Conservation (phyloP, 2,888 invertebrate genomes). For the Monopis laevigella region DNA sequence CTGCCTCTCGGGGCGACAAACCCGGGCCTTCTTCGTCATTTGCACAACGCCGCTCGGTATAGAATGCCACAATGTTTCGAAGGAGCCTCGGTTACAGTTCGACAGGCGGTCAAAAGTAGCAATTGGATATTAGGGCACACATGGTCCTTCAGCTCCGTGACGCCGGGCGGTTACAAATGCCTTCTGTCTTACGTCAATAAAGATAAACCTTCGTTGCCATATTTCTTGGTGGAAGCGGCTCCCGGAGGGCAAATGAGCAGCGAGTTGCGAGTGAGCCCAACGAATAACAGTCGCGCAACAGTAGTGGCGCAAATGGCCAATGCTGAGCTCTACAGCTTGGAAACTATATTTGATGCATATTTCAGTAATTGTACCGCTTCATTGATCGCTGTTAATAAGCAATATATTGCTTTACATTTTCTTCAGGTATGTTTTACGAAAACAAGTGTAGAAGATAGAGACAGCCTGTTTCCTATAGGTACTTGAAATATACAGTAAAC, state of each 20-base stretch:
- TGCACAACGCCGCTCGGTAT: conserved; percentile 52
- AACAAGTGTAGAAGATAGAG: too few species aligned
- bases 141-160: conserved; percentile 53
- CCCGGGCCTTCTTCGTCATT: conserved; percentile 50
- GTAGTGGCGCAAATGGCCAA: conserved; percentile 51
- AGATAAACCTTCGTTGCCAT: conserved; percentile 37
- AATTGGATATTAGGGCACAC: conserved; percentile 55
- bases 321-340: conserved; percentile 47
- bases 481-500: too few species aligned
- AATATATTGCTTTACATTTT: conserved; percentile 55
- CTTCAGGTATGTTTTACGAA: conserved; percentile 37
- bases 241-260: conserved; percentile 58
- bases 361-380: conserved; percentile 46
- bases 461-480: too few species aligned
- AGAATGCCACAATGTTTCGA: conserved; percentile 58
- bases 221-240: conserved; percentile 57
- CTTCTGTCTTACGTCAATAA: conserved; percentile 47
- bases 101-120: conserved; percentile 34
- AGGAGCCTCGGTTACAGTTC: conserved; percentile 47
- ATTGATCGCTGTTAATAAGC: conserved; percentile 51
- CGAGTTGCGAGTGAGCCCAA: conserved; percentile 48
- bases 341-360: conserved; percentile 51
- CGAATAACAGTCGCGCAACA: conserved; percentile 40
- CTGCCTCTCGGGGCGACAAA: conserved; percentile 38
- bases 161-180: conserved; percentile 55